phyloP scores from a whole-genome alignment of 23 tunicate genomes.

The Phallusia fumigata region DNA sequence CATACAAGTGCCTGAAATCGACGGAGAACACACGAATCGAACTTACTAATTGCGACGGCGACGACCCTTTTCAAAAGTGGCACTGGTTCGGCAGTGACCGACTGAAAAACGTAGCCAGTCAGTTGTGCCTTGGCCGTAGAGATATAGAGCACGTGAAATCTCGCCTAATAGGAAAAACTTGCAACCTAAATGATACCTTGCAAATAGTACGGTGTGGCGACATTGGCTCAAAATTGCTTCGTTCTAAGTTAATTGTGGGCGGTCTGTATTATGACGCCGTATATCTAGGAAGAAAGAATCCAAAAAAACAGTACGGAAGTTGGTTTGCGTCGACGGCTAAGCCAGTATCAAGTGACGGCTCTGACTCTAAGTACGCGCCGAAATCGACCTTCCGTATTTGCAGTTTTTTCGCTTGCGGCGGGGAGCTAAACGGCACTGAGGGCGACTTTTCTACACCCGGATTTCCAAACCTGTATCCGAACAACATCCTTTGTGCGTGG shows the following conservation, averaged over 20 bases:
- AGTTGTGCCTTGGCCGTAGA: constrained; percentile 15
- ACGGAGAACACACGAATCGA: background rate
- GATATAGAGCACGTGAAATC: background rate
- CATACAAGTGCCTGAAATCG: constrained; percentile 14
- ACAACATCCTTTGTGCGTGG: constrained; percentile 24
- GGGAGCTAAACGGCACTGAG: background rate
- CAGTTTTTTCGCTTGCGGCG: constrained; percentile 37
- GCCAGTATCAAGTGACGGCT: background rate
- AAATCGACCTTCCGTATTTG: constrained; percentile 1
- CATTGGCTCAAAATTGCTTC: background rate
- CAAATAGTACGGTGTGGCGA: constrained; percentile 34
- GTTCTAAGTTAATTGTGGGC: background rate
- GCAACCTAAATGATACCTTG: constrained; percentile 9
- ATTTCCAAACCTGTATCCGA: constrained; percentile 31
- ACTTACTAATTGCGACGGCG: background rate
- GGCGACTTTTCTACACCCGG: constrained; percentile 44
- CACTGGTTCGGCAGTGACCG: constrained; percentile 36
- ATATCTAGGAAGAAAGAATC: background rate
- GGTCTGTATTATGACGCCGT: background rate
- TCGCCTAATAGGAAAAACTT: background rate
- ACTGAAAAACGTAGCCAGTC: constrained; percentile 27
- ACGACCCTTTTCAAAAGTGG: constrained; percentile 31
- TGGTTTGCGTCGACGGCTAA: background rate
- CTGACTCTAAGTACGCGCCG: background rate
- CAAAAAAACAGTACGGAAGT: background rate